Conservation (phyloP, 2,888 invertebrate species). For the Tipula helvola region DNA sequence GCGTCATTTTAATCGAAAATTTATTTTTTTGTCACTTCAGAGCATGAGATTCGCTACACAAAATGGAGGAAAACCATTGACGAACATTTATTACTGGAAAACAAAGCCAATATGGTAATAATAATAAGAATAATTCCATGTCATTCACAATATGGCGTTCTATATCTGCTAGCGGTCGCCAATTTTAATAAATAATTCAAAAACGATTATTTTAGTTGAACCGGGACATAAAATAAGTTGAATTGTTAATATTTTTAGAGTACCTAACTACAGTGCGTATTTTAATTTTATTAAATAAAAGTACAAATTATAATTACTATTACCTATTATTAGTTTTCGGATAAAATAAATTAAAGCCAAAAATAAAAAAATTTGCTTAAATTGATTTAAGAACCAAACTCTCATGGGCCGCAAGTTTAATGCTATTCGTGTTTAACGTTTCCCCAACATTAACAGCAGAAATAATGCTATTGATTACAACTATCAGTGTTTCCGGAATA, state of each 20-base stretch:
- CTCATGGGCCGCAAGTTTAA: not conserved
- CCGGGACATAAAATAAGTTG: not conserved
- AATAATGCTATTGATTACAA: too few species aligned
- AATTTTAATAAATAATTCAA: not conserved
- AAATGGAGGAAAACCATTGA: conserved; percentile 81
- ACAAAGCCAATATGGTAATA: not conserved
- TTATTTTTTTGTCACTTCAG: conserved; percentile 39
- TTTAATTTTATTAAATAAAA: not conserved
- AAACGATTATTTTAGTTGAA: not conserved
- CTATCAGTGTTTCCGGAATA: not conserved
- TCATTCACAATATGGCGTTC: conserved; percentile 26
- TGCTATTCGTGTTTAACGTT: not conserved
- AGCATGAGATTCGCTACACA: conserved; percentile 65
- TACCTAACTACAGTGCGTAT: not conserved
- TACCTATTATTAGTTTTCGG: not conserved
- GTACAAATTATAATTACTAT: conserved; percentile 6
- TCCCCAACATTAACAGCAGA: not conserved
- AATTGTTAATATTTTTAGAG: not conserved
- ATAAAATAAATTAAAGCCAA: not conserved
- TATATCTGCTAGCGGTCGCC: conserved; percentile 33
- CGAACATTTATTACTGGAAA: conserved; percentile 59
- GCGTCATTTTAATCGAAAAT: too few species aligned
- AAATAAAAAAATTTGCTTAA: not conserved
- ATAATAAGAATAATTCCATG: not conserved
- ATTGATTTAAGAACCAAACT: not conserved